A percentile compares a stretch with the other conserved stretches of the same genome.
phyloP scores from a whole-genome alignment of 1,140 invertebrate species.

The Drosophila bocki region DNA sequence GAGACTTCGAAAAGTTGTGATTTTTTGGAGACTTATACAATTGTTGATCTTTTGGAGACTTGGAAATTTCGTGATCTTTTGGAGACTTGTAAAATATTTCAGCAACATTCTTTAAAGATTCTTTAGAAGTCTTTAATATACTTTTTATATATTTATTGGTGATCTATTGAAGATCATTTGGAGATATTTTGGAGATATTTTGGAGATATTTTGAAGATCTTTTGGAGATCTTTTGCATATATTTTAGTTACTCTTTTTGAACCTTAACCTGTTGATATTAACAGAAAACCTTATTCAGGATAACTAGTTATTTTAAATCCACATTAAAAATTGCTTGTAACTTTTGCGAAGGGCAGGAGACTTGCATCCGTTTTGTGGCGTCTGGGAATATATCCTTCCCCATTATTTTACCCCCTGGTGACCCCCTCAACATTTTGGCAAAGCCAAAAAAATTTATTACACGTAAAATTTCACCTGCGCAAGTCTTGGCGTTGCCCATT shows the following conservation, averaged over 20 bases:
- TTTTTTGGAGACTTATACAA: neutral
- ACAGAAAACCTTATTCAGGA: neutral
- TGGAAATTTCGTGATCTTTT: no score
- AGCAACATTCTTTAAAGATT: neutral
- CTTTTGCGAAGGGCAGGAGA: constrained; percentile 26
- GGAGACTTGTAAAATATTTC: neutral
- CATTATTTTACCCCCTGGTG: constrained; percentile 1
- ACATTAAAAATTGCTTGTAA: constrained; percentile 58
- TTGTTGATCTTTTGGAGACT: no score
- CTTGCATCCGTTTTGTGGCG: constrained; percentile 51
- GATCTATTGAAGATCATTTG: neutral
- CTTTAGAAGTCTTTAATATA: neutral
- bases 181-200: neutral
- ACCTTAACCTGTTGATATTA: neutral
- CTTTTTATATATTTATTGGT: neutral
- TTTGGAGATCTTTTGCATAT: neutral
- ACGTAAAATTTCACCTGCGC: constrained; percentile 68
- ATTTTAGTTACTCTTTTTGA: neutral
- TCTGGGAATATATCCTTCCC: constrained; percentile 34
- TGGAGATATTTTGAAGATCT: neutral
- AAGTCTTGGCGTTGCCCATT: constrained; percentile 45
- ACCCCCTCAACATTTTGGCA: constrained; percentile 34
- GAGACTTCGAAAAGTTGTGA: neutral
- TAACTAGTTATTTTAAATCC: constrained; percentile 11
- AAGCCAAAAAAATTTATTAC: constrained; percentile 75